Conservation (phyloP, 2,113 vertebrate species). For the Eurypyga helias region DNA sequence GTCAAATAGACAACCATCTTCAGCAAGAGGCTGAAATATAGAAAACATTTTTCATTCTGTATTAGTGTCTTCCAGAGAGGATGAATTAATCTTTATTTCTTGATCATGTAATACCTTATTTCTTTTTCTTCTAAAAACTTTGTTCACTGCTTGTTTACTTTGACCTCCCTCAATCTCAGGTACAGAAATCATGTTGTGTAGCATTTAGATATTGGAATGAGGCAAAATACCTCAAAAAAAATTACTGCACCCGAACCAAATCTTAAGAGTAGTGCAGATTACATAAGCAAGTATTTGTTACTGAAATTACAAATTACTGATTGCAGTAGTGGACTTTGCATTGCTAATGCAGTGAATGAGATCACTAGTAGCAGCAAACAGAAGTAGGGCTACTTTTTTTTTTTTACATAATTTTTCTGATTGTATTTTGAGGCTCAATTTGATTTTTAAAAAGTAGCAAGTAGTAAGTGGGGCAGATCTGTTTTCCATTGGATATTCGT, state of each 20-base stretch:
- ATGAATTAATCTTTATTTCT: background rate
- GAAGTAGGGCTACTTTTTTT: fast-evolving
- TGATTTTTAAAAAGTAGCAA: background rate
- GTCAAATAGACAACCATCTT: background rate
- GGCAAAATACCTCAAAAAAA: background rate
- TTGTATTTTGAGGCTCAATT: background rate
- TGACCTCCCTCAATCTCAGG: no score
- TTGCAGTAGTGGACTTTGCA: background rate
- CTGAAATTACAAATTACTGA: background rate
- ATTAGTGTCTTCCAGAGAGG: background rate
- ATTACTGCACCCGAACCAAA: background rate
- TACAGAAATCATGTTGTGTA: background rate
- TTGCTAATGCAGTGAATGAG: background rate
- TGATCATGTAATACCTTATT: background rate
- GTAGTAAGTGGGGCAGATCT: background rate
- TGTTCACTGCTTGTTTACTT: background rate
- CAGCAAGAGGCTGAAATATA: background rate
- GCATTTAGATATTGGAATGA: background rate
- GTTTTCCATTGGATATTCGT: background rate
- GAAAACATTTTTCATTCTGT: background rate
- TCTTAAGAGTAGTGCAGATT: background rate
- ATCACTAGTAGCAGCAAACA: background rate
- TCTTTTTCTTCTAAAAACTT: background rate
- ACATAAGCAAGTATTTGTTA: background rate
- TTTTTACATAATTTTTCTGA: background rate